phyloP scores from a whole-genome alignment of 2,113 vertebrate species.

The Neodon shergylaensis region DNA sequence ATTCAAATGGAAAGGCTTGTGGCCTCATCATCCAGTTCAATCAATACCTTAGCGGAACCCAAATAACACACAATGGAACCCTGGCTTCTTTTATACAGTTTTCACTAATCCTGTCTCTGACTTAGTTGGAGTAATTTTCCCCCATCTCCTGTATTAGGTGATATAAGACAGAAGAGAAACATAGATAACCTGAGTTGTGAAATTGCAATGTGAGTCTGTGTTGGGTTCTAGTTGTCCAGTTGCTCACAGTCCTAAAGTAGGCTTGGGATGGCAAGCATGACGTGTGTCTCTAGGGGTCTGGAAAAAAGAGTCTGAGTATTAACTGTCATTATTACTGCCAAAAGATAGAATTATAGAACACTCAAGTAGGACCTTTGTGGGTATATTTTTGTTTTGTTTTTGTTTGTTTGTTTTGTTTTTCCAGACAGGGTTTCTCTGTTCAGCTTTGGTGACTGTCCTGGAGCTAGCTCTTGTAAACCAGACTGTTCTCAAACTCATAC shows the following conservation, averaged over 20 bases:
- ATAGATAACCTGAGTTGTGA: background rate
- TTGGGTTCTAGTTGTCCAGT: background rate
- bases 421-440: too few relatives aligned
- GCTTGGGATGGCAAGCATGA: background rate
- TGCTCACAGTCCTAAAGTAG: background rate
- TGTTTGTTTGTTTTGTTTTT: too few relatives aligned
- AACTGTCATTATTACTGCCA: background rate
- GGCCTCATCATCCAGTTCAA: background rate
- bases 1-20: slow-evolving; percentile 20
- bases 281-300: background rate
- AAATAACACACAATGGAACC: background rate
- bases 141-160: background rate
- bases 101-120: slow-evolving; percentile 24
- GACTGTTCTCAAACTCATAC: too few relatives aligned
- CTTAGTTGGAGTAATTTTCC: slow-evolving; percentile 8
- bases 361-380: background rate
- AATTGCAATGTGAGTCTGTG: background rate
- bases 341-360: background rate
- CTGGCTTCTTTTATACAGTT: background rate
- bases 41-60: slow-evolving; percentile 13
- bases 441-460: too few relatives aligned
- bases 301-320: background rate
- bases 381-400: too few relatives aligned
- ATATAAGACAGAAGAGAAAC: background rate
- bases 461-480: too few relatives aligned